Base-by-base conservation (phyloP, 2,797 vertebrate species). In the Arnoldichthys spilopterus region DNA sequence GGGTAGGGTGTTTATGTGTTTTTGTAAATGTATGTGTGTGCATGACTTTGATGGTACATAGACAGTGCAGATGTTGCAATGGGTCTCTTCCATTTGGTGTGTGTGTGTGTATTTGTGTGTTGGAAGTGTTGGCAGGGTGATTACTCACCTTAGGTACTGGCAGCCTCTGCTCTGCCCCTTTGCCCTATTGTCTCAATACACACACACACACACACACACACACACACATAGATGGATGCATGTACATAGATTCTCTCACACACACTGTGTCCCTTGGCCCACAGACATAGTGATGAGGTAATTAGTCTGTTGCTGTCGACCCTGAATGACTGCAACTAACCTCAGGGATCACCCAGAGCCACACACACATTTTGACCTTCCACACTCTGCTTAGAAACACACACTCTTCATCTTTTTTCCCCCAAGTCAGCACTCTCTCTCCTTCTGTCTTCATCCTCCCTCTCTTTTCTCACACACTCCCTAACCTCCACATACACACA, bases 371-470 rank as follows among this genome's bases (percentile, higher is more conserved):
- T 73, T 61, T 86, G 88, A 90, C 88, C 88, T 88, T 88, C 87
- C 85, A 83, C 80, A 56, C 24, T 49, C 56, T 62, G n/a, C 72
- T 84, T 84, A 83, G 51, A 82, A 87, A 88, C 81, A 87, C 83
- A 86, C 87, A 84, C 58, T 15, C 54, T 82, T 83, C 78, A 73
- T 85, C 85, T 88, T 64, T 80, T 87, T 91, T 88, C 76, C 77
- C 79, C 74, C 75, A 83, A 87, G 77, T 92, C 90, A 90, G 90
- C 90, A 88, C 67, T 86, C 80, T 86, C 82, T 76, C 49, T 75
- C 61, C 43, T 20, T 15, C 24, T 37, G 43, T 49, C 66, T 68
- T 49, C 22, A 68, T 28, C 67, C 61, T 76, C 84, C 83, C 75
- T 78, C 80, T 72, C 70, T 67, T 64, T 28, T 18, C 72, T 63